These are phyloP conservation scores for Isaurus tuberculatus DNA, from an alignment of 92 coral and sea anemone species.

Conservation along the genomic window DNA sequence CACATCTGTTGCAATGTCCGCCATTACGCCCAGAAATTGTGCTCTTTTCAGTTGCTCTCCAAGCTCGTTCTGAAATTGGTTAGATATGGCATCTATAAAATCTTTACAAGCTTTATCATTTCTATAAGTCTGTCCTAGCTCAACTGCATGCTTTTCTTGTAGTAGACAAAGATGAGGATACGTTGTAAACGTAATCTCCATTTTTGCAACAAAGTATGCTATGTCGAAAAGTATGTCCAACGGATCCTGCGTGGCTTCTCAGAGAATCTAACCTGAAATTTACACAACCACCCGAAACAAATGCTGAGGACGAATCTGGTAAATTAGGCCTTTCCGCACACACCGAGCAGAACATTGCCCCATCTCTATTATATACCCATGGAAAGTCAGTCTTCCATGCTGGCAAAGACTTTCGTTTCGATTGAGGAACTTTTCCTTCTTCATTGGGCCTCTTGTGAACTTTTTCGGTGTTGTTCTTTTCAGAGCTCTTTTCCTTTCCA, in stretches of 20 bases:
- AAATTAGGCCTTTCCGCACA: not conserved
- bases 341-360: too few relatives aligned
- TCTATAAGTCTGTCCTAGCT: conserved; percentile 38
- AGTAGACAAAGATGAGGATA: conserved; percentile 45
- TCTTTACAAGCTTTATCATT: too few relatives aligned
- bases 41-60: conserved; percentile 20
- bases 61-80: conserved; percentile 35
- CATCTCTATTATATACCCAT: too few relatives aligned
- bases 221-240: conserved; percentile 28
- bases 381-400: too few relatives aligned
- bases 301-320: conserved; percentile 40
- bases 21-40: conserved; percentile 52
- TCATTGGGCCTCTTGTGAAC: too few relatives aligned
- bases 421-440: too few relatives aligned
- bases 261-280: conserved; percentile 25
- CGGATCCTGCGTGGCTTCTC: too few relatives aligned
- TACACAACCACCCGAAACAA: conserved; percentile 28
- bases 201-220: conserved; percentile 62
- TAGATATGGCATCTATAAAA: conserved; percentile 43
- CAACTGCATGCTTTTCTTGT: conserved; percentile 51
- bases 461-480: too few relatives aligned
- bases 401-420: too few relatives aligned
- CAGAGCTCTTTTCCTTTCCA: too few relatives aligned
- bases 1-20: conserved; percentile 33
- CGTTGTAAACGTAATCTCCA: conserved; percentile 59